Percentiles rank a stretch among this genome's conserved stretches.
phyloP scores from a whole-genome alignment of 2,113 vertebrate genomes.

The Vulpes ferrilata region DNA sequence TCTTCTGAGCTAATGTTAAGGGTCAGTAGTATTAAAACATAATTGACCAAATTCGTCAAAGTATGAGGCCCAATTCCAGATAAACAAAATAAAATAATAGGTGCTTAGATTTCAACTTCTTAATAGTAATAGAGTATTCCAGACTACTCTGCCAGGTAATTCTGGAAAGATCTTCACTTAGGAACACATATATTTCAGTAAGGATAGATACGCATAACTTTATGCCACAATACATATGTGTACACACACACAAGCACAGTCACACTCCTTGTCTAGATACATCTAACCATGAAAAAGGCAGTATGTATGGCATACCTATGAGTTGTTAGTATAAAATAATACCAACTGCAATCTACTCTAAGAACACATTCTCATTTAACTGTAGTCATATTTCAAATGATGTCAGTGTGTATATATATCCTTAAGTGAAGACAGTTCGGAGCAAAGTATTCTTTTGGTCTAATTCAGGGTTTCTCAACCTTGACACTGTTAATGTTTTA shows the following conservation, averaged over 20 bases:
- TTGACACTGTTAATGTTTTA: neutral
- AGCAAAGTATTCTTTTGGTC: neutral
- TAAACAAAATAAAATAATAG: constrained; percentile 9
- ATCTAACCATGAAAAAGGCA: neutral
- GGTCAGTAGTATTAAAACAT: constrained; percentile 43
- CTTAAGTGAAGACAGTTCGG: neutral
- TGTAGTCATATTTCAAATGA: neutral
- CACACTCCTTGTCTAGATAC: neutral
- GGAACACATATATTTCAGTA: neutral
- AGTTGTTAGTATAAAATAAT: neutral
- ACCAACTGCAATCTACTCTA: neutral
- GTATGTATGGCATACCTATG: neutral
- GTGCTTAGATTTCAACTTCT: neutral
- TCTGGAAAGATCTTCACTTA: neutral
- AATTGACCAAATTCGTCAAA: constrained; percentile 14
- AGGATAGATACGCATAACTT: neutral
- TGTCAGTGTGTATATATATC: neutral
- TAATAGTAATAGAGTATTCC: neutral
- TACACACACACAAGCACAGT: neutral
- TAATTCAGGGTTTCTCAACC: neutral
- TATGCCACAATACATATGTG: neutral
- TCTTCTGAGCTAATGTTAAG: constrained; percentile 29
- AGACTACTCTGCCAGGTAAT: neutral
- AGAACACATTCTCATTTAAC: constrained; percentile 25
- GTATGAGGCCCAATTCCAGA: neutral